Evolutionary conservation across 2,888 invertebrate species (phyloP), one percentile per base, ranked within the genome.

Genomic region (Tridacna gigas): DNA sequence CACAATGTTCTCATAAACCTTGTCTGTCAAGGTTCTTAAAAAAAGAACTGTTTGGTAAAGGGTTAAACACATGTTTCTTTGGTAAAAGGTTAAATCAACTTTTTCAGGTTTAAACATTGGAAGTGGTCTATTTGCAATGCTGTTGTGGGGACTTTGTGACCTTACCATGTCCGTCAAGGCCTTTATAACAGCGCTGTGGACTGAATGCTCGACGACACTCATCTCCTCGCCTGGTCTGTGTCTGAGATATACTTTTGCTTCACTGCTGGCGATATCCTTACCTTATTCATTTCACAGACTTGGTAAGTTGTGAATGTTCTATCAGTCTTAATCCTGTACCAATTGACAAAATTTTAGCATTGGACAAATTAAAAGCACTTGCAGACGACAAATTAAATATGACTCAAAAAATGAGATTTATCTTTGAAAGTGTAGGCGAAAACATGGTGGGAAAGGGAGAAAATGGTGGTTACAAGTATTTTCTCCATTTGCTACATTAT

Each of bases 221-320:
- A 51, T 26, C 51, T 48, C 25, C 1, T 71, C 71, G 9, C 51
- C 71, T 45, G n/a, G 22, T 71, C 51, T 71, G 9, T 48, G 7
- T n/a, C 18, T 71, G 7, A 7, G 71, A 71, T 71, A 71, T 37
- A 25, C n/a, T n/a, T 4, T 48, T 13, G 71, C 71, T 26, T 12
- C 45, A 25, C 22, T 71, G 12, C 51, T 71, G 4, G 47, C 51
- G 4, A 18, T 26, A 25, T 51, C 51, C 12, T 26, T 71, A 18
- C 71, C 71, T 28, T 48, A 25, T 51, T 25, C 71, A 25, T 9
- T 71, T 22, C 48, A 71, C 71, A 22, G 3, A 0, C 51, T 71
- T 51, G 71, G 71, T 71, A 71, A 51, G 71, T 71, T 28, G 63
- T n/a, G 25, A 63, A 63, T 22, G n/a, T 63, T 13, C 2, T 4